Base-by-base conservation (phyloP, 2,888 invertebrate genomes). In the Dryobota labecula region DNA sequence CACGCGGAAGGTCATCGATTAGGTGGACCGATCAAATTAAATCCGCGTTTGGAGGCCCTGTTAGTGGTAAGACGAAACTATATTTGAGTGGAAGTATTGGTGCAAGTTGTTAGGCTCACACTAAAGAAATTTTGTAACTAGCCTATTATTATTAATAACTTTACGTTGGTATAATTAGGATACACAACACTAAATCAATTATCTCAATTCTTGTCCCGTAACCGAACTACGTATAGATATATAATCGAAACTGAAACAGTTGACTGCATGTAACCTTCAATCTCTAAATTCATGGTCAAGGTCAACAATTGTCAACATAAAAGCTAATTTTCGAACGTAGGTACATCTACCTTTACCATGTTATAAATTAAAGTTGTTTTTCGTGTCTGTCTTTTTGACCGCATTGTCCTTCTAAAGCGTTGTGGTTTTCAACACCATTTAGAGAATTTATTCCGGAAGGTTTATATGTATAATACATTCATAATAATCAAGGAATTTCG, bases 241-340 rank as follows among this genome's bases (percentile, higher is more conserved):
- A 53, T 43, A 36, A 71, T 75, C 36, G 8, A 51, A 51, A 6
- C 6, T 15, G 41, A 51, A 45, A 67, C 53, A 18, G 53, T 72
- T 53, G 20, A 38, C 43, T 30, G 51, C 45, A 38, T 65, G 5
- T 36, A 38, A 53, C 38, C 30, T 68, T 38, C 15, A 76, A 38
- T 38, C 20, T 51, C 20, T 11, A 66, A 51, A 33, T 71, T 66
- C 27, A 53, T 30, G 36, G 27, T 75, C 30, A 72, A 11, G 45
- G 43, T 18, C 24, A 43, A 5, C 36, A 15, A 41, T 18, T 36
- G n/a, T 43, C 18, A 38, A 47, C 18, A n/a, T 13, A 8, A 65
- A 41, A 15, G 0, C n/a, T 1, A 27, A 36, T 7, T n/a, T 30
- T 11, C 1, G 27, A 38, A 36, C n/a, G 9, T 5, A n/a, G n/a